These are phyloP conservation scores for Mormyrus proboscirostris DNA, from an alignment of 2,797 vertebrate species.

Conservation along the genomic window DNA sequence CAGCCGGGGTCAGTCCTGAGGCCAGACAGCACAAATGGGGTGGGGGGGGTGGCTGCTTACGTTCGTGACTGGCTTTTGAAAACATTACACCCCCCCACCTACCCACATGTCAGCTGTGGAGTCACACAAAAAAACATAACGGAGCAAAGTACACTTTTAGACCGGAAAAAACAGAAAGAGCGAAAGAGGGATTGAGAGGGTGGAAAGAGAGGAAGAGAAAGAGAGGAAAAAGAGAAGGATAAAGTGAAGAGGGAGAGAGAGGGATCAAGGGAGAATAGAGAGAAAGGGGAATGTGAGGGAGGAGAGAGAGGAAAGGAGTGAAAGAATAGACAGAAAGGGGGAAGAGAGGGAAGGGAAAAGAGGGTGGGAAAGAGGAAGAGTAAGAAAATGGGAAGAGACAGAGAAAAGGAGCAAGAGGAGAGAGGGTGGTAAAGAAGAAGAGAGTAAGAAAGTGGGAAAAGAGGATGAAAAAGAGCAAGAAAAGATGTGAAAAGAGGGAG, in stretches of 20 bases:
- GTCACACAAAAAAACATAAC: not conserved
- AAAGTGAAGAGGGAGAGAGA: conserved; percentile 29
- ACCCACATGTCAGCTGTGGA: not conserved
- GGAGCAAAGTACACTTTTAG: not conserved
- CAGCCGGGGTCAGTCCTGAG: not conserved
- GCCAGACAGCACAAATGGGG: not conserved
- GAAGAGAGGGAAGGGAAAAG: not conserved
- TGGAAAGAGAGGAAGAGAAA: conserved; percentile 32
- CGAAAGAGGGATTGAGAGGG: not conserved
- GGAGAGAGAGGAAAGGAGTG: not conserved
- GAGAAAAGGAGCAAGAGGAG: not conserved
- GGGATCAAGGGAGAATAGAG: conserved; percentile 11
- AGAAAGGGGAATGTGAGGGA: conserved; percentile 40
- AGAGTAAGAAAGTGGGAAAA: not conserved
- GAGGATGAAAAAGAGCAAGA: not conserved
- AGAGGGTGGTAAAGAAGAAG: no score
- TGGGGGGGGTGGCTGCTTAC: not conserved
- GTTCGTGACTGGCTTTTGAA: conserved; percentile 10
- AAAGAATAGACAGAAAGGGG: not conserved
- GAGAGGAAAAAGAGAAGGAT: conserved; percentile 43
- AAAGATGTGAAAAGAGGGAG: not conserved
- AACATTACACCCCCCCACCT: not conserved
- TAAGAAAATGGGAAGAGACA: not conserved
- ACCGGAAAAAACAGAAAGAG: not conserved
- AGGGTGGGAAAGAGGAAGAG: not conserved